Evolutionary conservation across 2,888 invertebrate species (phyloP).

Genomic region (Crioceris asparagi): DNA sequence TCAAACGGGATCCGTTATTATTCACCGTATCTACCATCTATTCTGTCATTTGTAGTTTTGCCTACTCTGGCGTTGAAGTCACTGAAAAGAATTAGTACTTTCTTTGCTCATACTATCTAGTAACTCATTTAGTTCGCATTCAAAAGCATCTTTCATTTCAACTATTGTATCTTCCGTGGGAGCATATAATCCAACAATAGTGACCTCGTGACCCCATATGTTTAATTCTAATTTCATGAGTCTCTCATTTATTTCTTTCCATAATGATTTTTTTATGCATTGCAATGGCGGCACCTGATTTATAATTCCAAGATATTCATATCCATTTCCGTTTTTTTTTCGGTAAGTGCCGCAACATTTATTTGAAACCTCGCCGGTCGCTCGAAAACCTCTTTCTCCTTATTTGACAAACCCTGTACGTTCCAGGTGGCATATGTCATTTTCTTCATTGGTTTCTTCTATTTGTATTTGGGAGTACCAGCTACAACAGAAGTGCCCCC

Average conservation of each 20-base stretch:
- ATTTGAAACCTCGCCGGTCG: no score
- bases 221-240: constrained; percentile 2
- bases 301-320: no score
- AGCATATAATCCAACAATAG: constrained; percentile 1
- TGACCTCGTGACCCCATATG: constrained; percentile 1
- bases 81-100: neutral
- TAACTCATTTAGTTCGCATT: constrained; percentile 3
- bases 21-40: constrained; percentile 2
- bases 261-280: neutral
- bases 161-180: constrained; percentile 1
- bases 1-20: no score
- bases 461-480: no score
- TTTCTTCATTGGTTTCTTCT: no score
- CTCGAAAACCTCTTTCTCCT: no score
- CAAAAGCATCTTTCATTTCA: constrained; percentile 3
- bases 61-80: no score
- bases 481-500: no score
- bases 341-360: no score
- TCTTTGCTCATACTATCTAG: neutral
- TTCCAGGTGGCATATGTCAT: no score
- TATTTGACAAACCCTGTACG: no score
- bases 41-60: neutral
- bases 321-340: no score
- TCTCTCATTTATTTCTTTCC: constrained; percentile 2
- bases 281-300: neutral